Conservation (phyloP, 2,797 vertebrate species). For the Alcedo atthis region DNA sequence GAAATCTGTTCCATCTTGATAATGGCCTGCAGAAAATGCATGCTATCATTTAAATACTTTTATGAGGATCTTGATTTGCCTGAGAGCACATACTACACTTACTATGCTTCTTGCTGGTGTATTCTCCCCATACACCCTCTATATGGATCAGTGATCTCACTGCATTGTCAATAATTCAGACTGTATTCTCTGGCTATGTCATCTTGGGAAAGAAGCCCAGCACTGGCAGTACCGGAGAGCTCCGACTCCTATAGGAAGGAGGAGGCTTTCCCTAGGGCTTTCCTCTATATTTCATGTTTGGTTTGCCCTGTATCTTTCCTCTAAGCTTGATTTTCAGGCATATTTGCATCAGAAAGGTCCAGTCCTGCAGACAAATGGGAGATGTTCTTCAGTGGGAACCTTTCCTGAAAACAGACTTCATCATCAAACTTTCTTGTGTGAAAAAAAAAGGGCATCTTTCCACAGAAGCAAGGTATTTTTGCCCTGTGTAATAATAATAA, state of each 20-base stretch:
- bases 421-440: not conserved
- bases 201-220: not conserved
- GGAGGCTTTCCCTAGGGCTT: not conserved
- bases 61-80: not conserved
- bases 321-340: not conserved
- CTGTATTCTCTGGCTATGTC: not conserved
- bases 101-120: not conserved
- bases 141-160: not conserved
- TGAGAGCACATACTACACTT: not conserved
- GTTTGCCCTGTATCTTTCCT: rapidly evolving
- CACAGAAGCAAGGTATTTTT: not conserved
- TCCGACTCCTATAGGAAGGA: not conserved
- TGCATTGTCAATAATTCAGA: not conserved
- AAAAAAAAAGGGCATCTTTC: not conserved
- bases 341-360: not conserved
- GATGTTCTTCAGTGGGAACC: not conserved
- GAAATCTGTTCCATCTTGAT: not conserved
- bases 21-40: not conserved
- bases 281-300: not conserved
- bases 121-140: not conserved
- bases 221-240: not conserved
- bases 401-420: not conserved
- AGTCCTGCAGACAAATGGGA: not conserved
- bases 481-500: not conserved
- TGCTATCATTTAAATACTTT: not conserved